Evolutionary conservation across 2,113 vertebrate species (phyloP).

Genomic region (Scytalopus superciliaris): DNA sequence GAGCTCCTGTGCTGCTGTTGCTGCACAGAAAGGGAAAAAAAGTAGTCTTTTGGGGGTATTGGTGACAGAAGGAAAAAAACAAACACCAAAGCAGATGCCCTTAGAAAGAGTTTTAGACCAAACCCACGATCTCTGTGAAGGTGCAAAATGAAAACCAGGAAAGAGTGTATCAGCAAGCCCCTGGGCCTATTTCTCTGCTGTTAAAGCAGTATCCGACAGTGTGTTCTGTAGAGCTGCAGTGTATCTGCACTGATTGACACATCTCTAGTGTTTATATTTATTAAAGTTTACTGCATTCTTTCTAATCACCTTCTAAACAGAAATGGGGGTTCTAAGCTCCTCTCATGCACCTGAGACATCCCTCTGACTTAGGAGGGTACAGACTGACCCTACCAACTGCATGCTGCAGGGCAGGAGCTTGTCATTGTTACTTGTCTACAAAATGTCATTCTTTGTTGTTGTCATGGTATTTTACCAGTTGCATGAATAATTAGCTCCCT

Average conservation of each 20-base stretch:
- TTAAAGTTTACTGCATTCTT: background rate
- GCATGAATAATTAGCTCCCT: constrained; percentile 42
- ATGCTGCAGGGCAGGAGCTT: background rate
- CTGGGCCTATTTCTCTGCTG: background rate
- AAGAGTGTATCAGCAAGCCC: background rate
- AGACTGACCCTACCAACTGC: background rate
- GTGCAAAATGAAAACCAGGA: background rate
- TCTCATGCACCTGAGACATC: background rate
- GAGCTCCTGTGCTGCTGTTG: background rate
- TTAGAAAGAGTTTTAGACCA: background rate
- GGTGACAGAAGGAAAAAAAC: background rate
- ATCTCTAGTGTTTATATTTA: background rate
- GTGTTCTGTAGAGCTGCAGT: background rate
- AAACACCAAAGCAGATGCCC: background rate
- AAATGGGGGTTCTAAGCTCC: background rate
- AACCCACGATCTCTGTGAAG: background rate
- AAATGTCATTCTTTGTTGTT: constrained; percentile 2
- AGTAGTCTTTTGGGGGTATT: background rate
- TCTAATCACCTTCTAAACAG: background rate
- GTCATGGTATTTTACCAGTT: constrained; percentile 33
- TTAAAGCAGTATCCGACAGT: background rate
- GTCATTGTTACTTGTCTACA: background rate
- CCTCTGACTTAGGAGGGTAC: background rate
- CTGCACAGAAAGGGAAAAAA: background rate
- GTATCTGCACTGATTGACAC: background rate